These are phyloP conservation scores for Gnathonemus longibarbis DNA, from an alignment of 2,113 vertebrate species.

Conservation along the genomic window DNA sequence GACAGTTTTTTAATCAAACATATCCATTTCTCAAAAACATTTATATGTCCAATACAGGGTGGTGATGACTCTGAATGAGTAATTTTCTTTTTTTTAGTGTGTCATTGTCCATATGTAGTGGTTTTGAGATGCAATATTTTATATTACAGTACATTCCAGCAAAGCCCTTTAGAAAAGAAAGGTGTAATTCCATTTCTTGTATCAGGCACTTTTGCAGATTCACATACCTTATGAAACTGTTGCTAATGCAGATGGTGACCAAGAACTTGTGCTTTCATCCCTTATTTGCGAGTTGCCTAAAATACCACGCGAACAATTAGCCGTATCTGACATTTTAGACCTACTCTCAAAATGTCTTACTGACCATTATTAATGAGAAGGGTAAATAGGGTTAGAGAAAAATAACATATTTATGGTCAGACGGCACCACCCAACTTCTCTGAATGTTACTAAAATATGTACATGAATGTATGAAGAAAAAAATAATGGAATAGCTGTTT, in stretches of 20 bases:
- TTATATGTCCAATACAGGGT: neutral
- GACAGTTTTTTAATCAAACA: neutral
- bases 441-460: neutral
- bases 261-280: conserved; percentile 44
- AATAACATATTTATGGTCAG: neutral
- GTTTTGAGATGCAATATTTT: conserved; percentile 30
- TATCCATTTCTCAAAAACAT: neutral
- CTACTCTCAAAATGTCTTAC: neutral
- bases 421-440: neutral
- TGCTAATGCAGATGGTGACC: conserved; percentile 59
- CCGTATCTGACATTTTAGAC: neutral
- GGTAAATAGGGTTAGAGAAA: neutral
- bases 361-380: neutral
- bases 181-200: conserved; percentile 55
- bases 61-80: neutral
- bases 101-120: neutral
- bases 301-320: conserved; percentile 16
- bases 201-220: conserved; percentile 56
- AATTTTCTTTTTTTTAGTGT: neutral
- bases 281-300: conserved; percentile 26
- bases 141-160: conserved; percentile 52
- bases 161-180: conserved; percentile 57
- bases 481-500: neutral
- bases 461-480: neutral
- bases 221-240: conserved; percentile 59